Evolutionary conservation across 1,140 invertebrate genomes (phyloP).

Genomic region (Cherax destructor): DNA sequence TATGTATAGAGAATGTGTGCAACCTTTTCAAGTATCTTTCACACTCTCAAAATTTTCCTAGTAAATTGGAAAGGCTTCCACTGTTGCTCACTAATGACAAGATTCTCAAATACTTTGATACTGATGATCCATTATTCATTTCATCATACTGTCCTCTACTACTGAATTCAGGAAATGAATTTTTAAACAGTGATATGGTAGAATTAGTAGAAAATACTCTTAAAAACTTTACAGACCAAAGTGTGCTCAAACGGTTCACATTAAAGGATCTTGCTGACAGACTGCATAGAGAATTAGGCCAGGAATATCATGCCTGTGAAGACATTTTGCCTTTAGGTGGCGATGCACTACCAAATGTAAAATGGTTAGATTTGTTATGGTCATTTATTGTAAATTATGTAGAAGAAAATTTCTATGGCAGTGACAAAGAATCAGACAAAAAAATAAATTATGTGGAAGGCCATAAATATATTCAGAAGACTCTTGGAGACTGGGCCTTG

Average conservation of each 20-base stretch:
- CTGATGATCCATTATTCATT: constrained; percentile 21
- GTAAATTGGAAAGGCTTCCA: constrained; percentile 8
- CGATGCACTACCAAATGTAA: not conserved
- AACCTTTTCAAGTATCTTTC: constrained; percentile 2
- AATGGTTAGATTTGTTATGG: constrained; percentile 5
- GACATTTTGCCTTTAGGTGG: not conserved
- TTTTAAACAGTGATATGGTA: not conserved
- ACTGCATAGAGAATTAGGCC: not conserved
- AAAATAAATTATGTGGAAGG: not conserved
- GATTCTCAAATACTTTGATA: constrained; percentile 13
- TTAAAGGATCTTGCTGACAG: not conserved
- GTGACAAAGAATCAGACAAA: not conserved
- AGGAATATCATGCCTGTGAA: not conserved
- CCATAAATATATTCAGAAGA: not conserved
- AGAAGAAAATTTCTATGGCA: not conserved
- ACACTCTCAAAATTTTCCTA: not conserved
- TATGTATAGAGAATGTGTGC: constrained; percentile 11
- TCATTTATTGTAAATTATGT: not conserved
- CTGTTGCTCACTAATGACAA: constrained; percentile 38
- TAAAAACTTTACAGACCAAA: not conserved
- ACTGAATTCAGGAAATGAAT: constrained; percentile 27
- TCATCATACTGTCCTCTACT: constrained; percentile 10
- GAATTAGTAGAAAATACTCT: not conserved
- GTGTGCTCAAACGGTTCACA: constrained; percentile 27
- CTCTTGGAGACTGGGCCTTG: constrained; percentile 28